Base-by-base conservation (phyloP, 2,888 invertebrate species). In the Drosophila mettleri region DNA sequence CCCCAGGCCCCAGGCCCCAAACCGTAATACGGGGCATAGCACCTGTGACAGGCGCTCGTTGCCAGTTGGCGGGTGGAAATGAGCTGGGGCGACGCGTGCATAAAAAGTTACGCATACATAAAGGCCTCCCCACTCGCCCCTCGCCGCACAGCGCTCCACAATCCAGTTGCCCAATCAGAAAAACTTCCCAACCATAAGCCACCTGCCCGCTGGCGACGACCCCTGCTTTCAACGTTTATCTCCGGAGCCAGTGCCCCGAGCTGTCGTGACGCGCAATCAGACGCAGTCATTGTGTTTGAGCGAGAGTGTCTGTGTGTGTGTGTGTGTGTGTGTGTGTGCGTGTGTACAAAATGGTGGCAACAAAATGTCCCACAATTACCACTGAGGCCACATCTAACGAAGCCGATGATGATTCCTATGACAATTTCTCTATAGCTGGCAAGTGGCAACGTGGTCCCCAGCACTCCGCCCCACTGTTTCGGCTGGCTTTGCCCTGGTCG, bases 341-440 rank as follows among this genome's bases (percentile, higher is more conserved):
- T 48, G 14, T 57, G 39, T 57, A 61, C 64, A 75, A 71, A 75
- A 75, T 75, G 75, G 75, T 89, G 88, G 87, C 89, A 89, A 90
- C 89, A 89, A 90, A 90, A 90, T 90, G 90, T 89, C 89, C 90
- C 91, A 89, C 91, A 91, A 91, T 91, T 91, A 91, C 91, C 90
- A 88, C 90, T 89, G 88, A 90, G 91, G 90, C 91, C 91, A 89
- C 91, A 90, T 90, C 91, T 91, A 91, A 90, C 91, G 90, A 91
- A 90, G 89, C 89, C 90, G 90, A 90, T 90, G 90, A 90, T 90
- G 90, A 90, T 90, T 90, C 90, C 90, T 90, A 90, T 90, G 90
- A 89, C 90, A 90, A 89, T 86, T 88, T 89, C 52, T 80, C 82
- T 84, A 86, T 83, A 83, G 81, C 84, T 86, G 87, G 81, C 86